phyloP scores from a whole-genome alignment of 2,888 invertebrate genomes.

The Drosophila formosana region DNA sequence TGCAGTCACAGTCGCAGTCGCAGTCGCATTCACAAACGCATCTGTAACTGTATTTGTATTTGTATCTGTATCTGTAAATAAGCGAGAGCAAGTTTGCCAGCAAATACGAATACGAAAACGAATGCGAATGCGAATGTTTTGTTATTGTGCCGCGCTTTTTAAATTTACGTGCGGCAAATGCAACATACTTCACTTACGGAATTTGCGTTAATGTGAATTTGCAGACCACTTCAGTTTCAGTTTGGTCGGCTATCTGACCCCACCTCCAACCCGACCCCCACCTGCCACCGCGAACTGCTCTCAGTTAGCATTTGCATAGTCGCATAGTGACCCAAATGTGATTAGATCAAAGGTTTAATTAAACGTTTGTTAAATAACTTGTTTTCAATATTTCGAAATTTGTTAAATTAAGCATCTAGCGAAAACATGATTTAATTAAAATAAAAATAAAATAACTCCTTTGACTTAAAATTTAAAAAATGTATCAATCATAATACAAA shows the following conservation, averaged over 20 bases:
- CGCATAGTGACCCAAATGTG: constrained; percentile 10
- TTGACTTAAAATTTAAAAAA: no score
- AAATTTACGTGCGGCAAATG: constrained; percentile 83
- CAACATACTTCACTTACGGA: constrained; percentile 81
- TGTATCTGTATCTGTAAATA: constrained; percentile 51
- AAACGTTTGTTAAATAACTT: background rate
- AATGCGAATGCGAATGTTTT: constrained; percentile 60
- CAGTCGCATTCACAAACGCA: constrained; percentile 19
- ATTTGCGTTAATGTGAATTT: constrained; percentile 82
- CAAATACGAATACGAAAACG: constrained; percentile 35
- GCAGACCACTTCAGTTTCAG: constrained; percentile 82
- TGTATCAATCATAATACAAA: no score
- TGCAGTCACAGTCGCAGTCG: constrained; percentile 39
- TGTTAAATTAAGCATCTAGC: background rate
- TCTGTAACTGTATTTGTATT: constrained; percentile 42
- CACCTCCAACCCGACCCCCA: background rate
- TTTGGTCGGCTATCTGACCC: constrained; percentile 41
- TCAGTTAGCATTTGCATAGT: constrained; percentile 70
- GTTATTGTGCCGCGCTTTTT: constrained; percentile 77
- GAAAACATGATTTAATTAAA: no score
- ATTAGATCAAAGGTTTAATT: background rate
- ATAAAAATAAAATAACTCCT: no score
- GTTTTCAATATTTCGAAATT: background rate
- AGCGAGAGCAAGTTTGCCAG: constrained; percentile 49
- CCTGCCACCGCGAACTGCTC: constrained; percentile 49